Evolutionary conservation across 2,113 vertebrate species (phyloP), one percentile per base, ranked within the genome.

Genomic region (Plectropomus leopardus): DNA sequence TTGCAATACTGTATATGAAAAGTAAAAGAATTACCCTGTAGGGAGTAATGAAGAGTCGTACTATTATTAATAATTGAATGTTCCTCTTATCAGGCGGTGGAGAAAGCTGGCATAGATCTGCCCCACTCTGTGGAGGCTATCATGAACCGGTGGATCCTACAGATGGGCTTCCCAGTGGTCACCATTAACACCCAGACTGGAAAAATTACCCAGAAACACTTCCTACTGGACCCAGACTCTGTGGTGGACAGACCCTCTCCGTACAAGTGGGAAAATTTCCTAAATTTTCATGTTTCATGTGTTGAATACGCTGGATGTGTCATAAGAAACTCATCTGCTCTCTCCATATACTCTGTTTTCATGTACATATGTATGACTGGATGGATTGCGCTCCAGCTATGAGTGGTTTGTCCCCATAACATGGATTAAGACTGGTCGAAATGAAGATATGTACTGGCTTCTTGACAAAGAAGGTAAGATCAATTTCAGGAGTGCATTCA

Each of bases 151-250:
- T 99, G 98, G 98, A 96, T 90, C 0, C 94, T 97, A 34, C 98
- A 99, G 92, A 98, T 98, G 97, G 98, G 98, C 42, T 98, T 96
- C 87, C 98, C 98, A 0, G 65, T 98, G 74, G 84, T 99, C 73
- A 97, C 94, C 0, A 94, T 97, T 4, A 0, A 99, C 82, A 99
- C 96, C 4, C 0, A 0, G 1, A 92, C 10, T 0, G 98, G 98
- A 64, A 0, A 0, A 0, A 0, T 99, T 83, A 83, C 0, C 5
- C 98, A 99, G 93, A 5, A 89, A 10, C 97, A 99, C 90, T 99
- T 98, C 79, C 91, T 98, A 13, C 78, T 97, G 32, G 95, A 97
- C 70, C 81, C 93, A 0, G 24, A 63, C 0, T 91, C 96, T 7
- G 28, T 0, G 0, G 96, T 96, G 57, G 83, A 94, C 3, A 94